phyloP scores from a whole-genome alignment of 2,113 vertebrate species.

The Asarcornis scutulata region DNA sequence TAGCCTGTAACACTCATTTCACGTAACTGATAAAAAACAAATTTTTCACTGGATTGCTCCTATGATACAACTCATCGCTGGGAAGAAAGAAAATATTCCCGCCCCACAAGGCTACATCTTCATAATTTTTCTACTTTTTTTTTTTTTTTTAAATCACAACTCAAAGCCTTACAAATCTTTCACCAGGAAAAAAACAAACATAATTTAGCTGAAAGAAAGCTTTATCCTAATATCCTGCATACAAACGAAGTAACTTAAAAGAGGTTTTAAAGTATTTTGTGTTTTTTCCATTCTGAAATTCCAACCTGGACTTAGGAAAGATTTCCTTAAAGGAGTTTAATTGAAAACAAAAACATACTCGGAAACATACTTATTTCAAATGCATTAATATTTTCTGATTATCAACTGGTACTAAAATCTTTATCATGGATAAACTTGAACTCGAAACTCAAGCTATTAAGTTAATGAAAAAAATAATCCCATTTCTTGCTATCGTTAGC shows the following conservation, averaged over 20 bases:
- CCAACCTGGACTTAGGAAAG: not conserved
- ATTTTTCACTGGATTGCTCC: not conserved
- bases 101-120: not conserved
- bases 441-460: not conserved
- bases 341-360: not conserved
- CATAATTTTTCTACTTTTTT: not conserved
- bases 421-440: not conserved
- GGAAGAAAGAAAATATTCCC: not conserved
- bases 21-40: not conserved
- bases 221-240: not conserved
- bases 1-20: not conserved
- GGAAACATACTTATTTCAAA: not conserved
- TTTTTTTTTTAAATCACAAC: not conserved
- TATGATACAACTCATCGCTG: not conserved
- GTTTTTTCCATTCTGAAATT: not conserved
- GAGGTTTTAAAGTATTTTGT: not conserved
- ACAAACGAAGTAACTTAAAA: not conserved
- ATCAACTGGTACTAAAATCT: not conserved
- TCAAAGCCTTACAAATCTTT: not conserved
- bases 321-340: not conserved
- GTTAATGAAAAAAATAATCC: too few species aligned
- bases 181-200: not conserved
- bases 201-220: not conserved
- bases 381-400: not conserved
- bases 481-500: not conserved